A percentile compares a stretch with the other conserved stretches of the same genome.
phyloP scores from a whole-genome alignment of 2,797 vertebrate genomes.

The Chaetodon trifasciatus region DNA sequence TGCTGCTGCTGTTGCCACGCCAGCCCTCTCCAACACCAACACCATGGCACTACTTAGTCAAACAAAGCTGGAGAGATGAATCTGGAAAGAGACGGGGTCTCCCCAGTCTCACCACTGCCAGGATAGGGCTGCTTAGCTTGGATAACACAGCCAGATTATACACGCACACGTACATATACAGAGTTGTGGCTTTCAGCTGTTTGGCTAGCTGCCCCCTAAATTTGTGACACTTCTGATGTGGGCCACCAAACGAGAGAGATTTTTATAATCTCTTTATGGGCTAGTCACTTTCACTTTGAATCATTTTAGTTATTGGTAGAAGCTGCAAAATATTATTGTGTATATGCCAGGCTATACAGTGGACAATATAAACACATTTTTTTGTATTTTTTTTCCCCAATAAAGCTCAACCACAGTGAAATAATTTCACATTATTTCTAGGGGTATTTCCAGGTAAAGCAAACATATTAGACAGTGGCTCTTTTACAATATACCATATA shows the following conservation, averaged over 20 bases:
- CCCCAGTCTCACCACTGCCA: slow-evolving; percentile 71
- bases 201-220: slow-evolving; percentile 32
- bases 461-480: background rate
- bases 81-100: slow-evolving; percentile 77
- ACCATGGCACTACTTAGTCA: slow-evolving; percentile 82
- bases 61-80: slow-evolving; percentile 83
- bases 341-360: slow-evolving; percentile 11
- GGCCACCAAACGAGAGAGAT: slow-evolving; percentile 31
- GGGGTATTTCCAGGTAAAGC: background rate
- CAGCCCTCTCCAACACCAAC: slow-evolving; percentile 79
- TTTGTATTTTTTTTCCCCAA: background rate
- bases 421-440: slow-evolving; percentile 3
- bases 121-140: slow-evolving; percentile 64
- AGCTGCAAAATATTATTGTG: slow-evolving; percentile 41
- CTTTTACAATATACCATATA: background rate
- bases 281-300: slow-evolving; percentile 9
- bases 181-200: slow-evolving; percentile 55
- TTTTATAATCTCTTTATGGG: slow-evolving; percentile 44
- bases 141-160: slow-evolving; percentile 66
- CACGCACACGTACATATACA: slow-evolving; percentile 37
- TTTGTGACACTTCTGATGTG: slow-evolving; percentile 49
- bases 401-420: slow-evolving; percentile 19
- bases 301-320: slow-evolving; percentile 39
- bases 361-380: slow-evolving; percentile 7
- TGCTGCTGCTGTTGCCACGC: slow-evolving; percentile 78